Evolutionary conservation across 1,140 invertebrate genomes (phyloP), one percentile per base, ranked within the genome.

Genomic region (Akabosia matsudoensis): DNA sequence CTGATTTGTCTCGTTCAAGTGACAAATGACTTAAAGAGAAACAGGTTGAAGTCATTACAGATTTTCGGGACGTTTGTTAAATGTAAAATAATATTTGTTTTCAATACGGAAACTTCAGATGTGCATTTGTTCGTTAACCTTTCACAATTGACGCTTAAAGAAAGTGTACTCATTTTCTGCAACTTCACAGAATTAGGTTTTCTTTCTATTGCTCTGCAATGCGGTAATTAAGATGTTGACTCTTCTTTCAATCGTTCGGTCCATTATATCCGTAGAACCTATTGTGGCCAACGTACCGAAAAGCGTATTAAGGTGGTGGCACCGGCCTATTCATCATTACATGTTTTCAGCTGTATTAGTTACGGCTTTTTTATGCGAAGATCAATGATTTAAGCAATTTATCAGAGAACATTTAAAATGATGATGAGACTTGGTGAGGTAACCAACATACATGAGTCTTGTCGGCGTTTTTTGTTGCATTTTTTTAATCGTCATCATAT

Each of bases 361-460:
- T 45, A 45, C 37, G 37, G 37, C 37, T 45, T 45, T 45, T 45
- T 45, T 45, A 45, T 56, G 54, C 54, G 61, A 31, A 67, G 61
- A 67, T 67, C 61, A 67, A 67, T 67, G 61, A 67, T 4, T 67
- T 30, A n/a, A 22, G 61, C 31, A 67, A 67, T 67, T 67, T 67
- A 67, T 67, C 61, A 67, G 28, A 3, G 24, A 22, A 3, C 24
- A n/a, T n/a, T n/a, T n/a, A n/a, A n/a, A 22, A 61, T 24, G 54
- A 61, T 61, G 54, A 61, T 61, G 54, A 61, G 54, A 61, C 45
- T 24, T 7, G 24, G 14, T 7, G 24, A 24, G 4, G 54, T 24
- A 22, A 61, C 54, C 54, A 24, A 22, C 7, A 7, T 10, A 45
- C 37, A 45, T 45, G 37, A 45, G 18, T 10, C 37, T 10, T 18